Percentiles rank a stretch among this genome's conserved stretches.
phyloP scores from a whole-genome alignment of 2,113 vertebrate genomes.

The Bungarus multicinctus region DNA sequence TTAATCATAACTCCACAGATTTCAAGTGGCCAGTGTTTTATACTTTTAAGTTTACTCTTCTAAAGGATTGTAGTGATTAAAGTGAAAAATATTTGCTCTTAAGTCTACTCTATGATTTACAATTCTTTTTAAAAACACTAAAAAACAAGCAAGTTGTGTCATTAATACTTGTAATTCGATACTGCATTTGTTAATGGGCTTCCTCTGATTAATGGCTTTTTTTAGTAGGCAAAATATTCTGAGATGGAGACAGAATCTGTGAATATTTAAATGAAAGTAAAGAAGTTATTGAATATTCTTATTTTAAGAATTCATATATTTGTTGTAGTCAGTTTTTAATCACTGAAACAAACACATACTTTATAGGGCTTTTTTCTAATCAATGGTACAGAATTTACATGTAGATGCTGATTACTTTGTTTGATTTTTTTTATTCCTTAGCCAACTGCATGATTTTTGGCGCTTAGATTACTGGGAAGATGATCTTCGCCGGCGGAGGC shows the following conservation, averaged over 20 bases:
- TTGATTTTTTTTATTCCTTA: slow-evolving; percentile 57
- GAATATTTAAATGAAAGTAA: slow-evolving; percentile 49
- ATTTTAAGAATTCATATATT: slow-evolving; percentile 43
- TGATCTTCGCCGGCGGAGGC: slow-evolving; percentile 88
- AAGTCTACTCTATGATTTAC: slow-evolving; percentile 91
- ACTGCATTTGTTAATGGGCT: slow-evolving; percentile 88
- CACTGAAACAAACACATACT: slow-evolving; percentile 24
- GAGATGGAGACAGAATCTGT: slow-evolving; percentile 50
- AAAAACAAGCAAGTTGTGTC: slow-evolving; percentile 84
- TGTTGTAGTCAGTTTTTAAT: slow-evolving; percentile 35
- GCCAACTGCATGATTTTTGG: slow-evolving; percentile 95
- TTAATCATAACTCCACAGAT: slow-evolving; percentile 93
- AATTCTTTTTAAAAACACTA: slow-evolving; percentile 93
- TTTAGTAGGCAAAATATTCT: slow-evolving; percentile 64
- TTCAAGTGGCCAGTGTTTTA: slow-evolving; percentile 86
- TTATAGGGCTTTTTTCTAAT: neutral
- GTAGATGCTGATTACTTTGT: slow-evolving; percentile 12
- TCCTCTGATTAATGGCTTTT: slow-evolving; percentile 80
- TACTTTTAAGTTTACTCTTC: slow-evolving; percentile 84
- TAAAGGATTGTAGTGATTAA: slow-evolving; percentile 87
- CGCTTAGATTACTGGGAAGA: slow-evolving; percentile 99
- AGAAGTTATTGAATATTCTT: slow-evolving; percentile 39
- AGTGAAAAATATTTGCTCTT: slow-evolving; percentile 84
- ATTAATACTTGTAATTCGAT: slow-evolving; percentile 95
- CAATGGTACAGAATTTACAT: neutral